phyloP scores from a whole-genome alignment of 2,113 vertebrate species.

The Microcebus jonahi region DNA sequence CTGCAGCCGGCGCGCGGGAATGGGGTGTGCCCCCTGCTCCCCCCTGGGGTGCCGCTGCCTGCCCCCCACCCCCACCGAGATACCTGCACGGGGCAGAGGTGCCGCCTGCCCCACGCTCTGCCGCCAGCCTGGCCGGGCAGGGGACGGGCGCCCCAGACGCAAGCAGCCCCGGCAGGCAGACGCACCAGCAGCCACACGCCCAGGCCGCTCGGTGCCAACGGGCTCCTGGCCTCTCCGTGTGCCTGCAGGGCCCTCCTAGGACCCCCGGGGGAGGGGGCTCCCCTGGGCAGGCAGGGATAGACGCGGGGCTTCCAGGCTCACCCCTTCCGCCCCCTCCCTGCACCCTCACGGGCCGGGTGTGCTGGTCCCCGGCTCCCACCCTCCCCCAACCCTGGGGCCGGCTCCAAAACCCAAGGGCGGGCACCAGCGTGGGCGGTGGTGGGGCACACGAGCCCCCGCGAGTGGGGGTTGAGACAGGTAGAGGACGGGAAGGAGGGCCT shows the following conservation, averaged over 20 bases:
- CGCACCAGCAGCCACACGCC: accelerated
- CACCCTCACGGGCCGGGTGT: constrained; percentile 29
- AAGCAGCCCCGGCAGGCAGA: background rate
- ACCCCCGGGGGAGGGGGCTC: constrained; percentile 22
- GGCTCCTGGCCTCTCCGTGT: background rate
- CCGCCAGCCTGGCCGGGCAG: background rate
- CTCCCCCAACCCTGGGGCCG: background rate
- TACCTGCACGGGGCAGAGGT: background rate
- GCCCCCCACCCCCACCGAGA: background rate
- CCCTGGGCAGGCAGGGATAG: constrained; percentile 66
- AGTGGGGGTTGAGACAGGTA: background rate
- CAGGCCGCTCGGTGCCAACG: background rate
- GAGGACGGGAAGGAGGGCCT: background rate
- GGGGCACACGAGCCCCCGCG: background rate
- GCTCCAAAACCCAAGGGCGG: background rate
- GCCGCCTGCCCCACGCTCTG: background rate
- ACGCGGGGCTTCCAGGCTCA: background rate
- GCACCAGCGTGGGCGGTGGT: background rate
- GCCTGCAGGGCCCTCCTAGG: background rate
- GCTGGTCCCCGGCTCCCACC: background rate
- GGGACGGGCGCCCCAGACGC: accelerated
- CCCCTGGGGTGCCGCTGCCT: background rate
- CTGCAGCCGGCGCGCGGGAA: accelerated
- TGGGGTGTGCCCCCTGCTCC: background rate
- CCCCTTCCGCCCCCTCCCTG: background rate